Evolutionary conservation across 2,888 invertebrate species (phyloP).

Genomic region (Machimus atricapillus): DNA sequence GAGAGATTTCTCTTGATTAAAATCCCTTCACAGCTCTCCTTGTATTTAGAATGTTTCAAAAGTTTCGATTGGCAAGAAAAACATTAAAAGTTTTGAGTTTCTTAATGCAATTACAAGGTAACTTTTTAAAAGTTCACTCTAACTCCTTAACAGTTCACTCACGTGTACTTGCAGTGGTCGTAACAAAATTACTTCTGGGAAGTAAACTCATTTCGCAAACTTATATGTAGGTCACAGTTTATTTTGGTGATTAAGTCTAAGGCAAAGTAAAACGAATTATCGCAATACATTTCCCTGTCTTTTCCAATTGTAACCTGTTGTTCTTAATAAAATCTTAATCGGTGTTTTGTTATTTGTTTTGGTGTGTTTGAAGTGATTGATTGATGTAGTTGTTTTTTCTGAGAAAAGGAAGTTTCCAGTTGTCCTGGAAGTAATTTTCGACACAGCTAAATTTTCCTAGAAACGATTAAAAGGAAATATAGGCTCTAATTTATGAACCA

Average conservation of each 20-base stretch:
- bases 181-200: neutral
- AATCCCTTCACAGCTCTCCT: neutral
- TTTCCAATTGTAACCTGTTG: neutral
- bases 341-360: neutral
- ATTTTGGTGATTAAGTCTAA: neutral
- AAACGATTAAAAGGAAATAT: neutral
- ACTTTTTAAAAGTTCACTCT: neutral
- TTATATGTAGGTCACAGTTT: neutral
- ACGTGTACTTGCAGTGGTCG: neutral
- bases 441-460: neutral
- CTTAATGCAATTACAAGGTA: neutral
- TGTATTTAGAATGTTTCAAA: neutral
- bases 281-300: neutral
- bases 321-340: neutral
- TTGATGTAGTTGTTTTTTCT: neutral
- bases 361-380: neutral
- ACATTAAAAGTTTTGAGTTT: neutral
- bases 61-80: neutral
- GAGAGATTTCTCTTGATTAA: neutral
- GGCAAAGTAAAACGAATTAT: neutral
- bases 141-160: neutral
- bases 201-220: neutral
- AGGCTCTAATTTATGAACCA: neutral
- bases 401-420: neutral
- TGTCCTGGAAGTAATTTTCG: neutral